These are phyloP conservation scores for Eretmocerus hayati DNA, from an alignment of 2,888 invertebrate genomes.

Conservation along the genomic window DNA sequence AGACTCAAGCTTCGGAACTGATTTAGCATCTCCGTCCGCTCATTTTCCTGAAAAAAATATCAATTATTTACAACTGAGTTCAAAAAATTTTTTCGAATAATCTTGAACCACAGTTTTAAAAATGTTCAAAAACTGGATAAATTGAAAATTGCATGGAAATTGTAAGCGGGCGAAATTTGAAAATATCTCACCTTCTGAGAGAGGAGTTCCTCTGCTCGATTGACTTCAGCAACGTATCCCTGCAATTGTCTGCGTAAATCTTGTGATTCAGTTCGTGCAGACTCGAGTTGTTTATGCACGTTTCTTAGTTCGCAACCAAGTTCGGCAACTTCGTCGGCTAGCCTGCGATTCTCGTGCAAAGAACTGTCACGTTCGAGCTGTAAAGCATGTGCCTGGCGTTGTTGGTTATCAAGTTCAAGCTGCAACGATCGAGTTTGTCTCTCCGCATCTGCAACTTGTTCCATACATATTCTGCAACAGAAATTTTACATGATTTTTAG, in stretches of 20 bases:
- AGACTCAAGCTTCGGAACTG: constrained; percentile 70
- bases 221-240: constrained; percentile 75
- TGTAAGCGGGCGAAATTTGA: background rate
- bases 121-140: background rate
- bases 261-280: constrained; percentile 64
- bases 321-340: constrained; percentile 66
- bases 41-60: constrained; percentile 58
- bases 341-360: constrained; percentile 61
- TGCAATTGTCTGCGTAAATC: constrained; percentile 69
- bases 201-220: constrained; percentile 69
- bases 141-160: too few relatives aligned
- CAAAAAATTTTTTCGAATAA: too few relatives aligned
- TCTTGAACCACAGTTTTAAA: too few relatives aligned
- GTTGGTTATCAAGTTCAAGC: constrained; percentile 52
- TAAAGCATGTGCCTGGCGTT: constrained; percentile 55
- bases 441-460: constrained; percentile 39
- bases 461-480: constrained; percentile 34
- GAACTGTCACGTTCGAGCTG: constrained; percentile 55
- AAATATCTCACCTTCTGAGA: constrained; percentile 53
- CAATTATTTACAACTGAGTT: background rate
- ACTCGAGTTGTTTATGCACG: constrained; percentile 61
- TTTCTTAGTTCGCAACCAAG: constrained; percentile 57
- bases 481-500: too few relatives aligned
- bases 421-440: constrained; percentile 37
- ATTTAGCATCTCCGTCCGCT: constrained; percentile 72